Evolutionary conservation across 2,888 invertebrate genomes (phyloP), one percentile per base, ranked within the genome.

Genomic region (Pemphredon lugubris): DNA sequence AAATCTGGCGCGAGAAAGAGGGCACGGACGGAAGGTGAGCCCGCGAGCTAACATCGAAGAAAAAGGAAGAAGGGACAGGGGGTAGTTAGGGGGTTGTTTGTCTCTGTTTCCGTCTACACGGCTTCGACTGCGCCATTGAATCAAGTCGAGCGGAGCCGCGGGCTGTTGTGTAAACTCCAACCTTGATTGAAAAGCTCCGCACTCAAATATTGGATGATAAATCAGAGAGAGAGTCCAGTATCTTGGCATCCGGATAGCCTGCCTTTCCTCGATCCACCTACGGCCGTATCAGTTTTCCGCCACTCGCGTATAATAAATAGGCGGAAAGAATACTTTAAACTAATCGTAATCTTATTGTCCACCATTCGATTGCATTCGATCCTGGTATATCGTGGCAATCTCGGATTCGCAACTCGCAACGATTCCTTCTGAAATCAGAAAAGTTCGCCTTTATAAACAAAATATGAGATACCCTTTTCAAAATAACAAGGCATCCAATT

Each of bases 131-230:
- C 74, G 75, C 84, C 81, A 85, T 86, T 83, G 86, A 84, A 85
- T 83, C 82, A 77, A 83, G 79, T 80, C 70, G 79, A 83, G 75
- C 70, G 73, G 77, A 79, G 83, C 86, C 86, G 86, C 85, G 81
- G 86, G 85, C 87, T 87, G 87, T 87, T 86, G 86, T 85, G 87
- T 86, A 88, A 89, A 88, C 86, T 86, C 75, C 72, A 66, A 79
- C 67, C 82, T 85, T 88, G 88, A 89, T 89, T 88, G 88, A 87
- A 88, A 88, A 87, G 84, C 86, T 86, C 82, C 81, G 84, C 85
- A 84, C 85, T 86, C 88, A 88, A 88, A 88, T 86, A 88, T 87
- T 87, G 85, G 85, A 87, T 87, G 86, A 87, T 87, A 87, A 87
- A 87, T 87, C 86, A 83, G 82, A 71, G 64, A 67, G 64, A 67